phyloP scores from a whole-genome alignment of 1,140 invertebrate species.

The Lepidostoma basale region DNA sequence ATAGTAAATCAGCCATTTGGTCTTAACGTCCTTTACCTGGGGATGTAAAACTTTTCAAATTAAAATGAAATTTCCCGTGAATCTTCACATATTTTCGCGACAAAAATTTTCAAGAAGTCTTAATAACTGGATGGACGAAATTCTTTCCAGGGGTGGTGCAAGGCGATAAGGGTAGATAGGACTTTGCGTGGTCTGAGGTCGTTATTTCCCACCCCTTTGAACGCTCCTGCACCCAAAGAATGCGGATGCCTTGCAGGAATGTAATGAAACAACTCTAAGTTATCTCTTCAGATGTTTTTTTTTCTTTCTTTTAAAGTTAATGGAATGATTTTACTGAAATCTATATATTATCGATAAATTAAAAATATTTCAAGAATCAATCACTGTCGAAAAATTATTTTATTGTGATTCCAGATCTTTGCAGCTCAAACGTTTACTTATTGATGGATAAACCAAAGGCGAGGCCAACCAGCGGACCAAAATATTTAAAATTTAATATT shows the following conservation, averaged over 20 bases:
- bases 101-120: constrained; percentile 3
- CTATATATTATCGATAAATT: no score
- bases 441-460: no score
- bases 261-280: constrained; percentile 16
- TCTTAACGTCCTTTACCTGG: no score
- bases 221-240: constrained; percentile 1
- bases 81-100: background rate
- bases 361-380: background rate
- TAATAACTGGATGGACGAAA: background rate
- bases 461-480: no score
- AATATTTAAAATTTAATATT: no score
- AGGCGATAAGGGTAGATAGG: background rate
- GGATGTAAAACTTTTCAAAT: constrained; percentile 10
- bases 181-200: background rate
- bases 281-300: no score
- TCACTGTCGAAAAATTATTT: background rate
- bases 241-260: constrained; percentile 16
- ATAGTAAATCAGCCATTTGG: no score
- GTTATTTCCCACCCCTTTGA: constrained; percentile 6
- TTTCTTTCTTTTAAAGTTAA: no score
- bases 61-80: constrained; percentile 1
- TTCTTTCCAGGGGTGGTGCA: background rate
- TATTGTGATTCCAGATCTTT: no score
- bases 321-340: no score
- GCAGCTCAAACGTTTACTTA: no score